These are phyloP conservation scores for Onychostoma macrolepis DNA, from an alignment of 2,113 vertebrate genomes.

Conservation along the genomic window DNA sequence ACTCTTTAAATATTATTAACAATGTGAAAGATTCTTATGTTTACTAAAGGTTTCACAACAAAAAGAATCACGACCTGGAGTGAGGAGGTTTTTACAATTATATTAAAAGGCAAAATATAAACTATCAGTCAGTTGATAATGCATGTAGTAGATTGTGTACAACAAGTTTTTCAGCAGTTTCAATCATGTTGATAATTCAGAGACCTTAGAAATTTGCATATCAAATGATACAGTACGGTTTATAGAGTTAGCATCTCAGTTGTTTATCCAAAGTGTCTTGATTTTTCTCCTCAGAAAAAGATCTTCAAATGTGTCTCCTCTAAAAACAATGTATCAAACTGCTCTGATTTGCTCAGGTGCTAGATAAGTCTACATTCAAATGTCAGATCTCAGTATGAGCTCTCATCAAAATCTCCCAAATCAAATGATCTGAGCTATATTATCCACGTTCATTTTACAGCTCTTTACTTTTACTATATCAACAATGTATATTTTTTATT, in stretches of 20 bases:
- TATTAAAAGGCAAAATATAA: too few species aligned
- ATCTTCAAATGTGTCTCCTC: neutral
- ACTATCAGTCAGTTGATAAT: too few species aligned
- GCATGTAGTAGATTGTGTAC: too few species aligned
- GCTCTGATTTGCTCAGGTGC: neutral
- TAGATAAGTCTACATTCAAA: neutral
- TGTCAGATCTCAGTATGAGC: neutral
- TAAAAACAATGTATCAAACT: neutral
- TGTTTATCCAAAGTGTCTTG: neutral
- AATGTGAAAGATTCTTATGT: too few species aligned
- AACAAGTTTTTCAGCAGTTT: too few species aligned
- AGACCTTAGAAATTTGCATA: too few species aligned
- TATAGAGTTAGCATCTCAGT: neutral
- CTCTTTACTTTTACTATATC: neutral
- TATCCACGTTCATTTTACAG: neutral
- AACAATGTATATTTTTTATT: neutral
- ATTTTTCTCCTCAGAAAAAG: neutral
- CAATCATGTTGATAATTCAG: too few species aligned
- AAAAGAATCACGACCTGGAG: too few species aligned
- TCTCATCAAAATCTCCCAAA: neutral
- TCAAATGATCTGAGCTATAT: neutral
- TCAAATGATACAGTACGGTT: too few species aligned
- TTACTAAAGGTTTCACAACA: too few species aligned
- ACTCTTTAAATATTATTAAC: too few species aligned
- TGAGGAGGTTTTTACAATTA: too few species aligned